Conservation (phyloP, 2,797 vertebrate genomes). For the Ataeniobius toweri region DNA sequence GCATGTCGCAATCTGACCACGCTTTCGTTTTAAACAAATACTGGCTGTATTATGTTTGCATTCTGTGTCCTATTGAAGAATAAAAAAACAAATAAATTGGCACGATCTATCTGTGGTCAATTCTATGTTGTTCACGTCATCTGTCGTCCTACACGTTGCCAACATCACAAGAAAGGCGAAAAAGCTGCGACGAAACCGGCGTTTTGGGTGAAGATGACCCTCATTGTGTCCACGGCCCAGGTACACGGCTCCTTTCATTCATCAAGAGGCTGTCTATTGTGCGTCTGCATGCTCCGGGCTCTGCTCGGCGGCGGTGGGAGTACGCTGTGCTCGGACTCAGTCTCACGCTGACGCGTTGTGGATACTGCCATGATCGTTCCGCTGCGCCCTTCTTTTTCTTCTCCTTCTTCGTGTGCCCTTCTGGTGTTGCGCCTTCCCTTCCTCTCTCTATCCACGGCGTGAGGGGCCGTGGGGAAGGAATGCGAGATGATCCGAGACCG, state of each 20-base stretch:
- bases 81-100: conserved; percentile 25
- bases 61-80: conserved; percentile 37
- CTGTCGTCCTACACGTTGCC: conserved; percentile 72
- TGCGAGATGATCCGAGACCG: conserved; percentile 68
- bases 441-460: conserved; percentile 66
- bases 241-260: conserved; percentile 71
- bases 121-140: conserved; percentile 60
- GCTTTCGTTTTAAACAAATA: conserved; percentile 56
- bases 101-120: conserved; percentile 67
- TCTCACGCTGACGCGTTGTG: conserved; percentile 67
- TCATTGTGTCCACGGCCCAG: conserved; percentile 81
- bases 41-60: conserved; percentile 48
- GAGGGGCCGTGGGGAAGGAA: conserved; percentile 69
- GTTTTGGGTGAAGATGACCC: conserved; percentile 82
- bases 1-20: conserved; percentile 58
- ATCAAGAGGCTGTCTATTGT: conserved; percentile 66
- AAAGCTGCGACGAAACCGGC: conserved; percentile 84
- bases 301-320: conserved; percentile 59
- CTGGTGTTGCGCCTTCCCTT: conserved; percentile 48
- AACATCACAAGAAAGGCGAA: conserved; percentile 77
- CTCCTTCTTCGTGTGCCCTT: conserved; percentile 45
- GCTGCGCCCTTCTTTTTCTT: conserved; percentile 61
- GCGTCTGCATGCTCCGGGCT: conserved; percentile 71
- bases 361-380: conserved; percentile 77
- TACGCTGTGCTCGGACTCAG: conserved; percentile 68